Base-by-base conservation (phyloP, 30 jellyfish, hydroid and myxozoan genomes). In the Hydractinia symbiolongicarpus region DNA sequence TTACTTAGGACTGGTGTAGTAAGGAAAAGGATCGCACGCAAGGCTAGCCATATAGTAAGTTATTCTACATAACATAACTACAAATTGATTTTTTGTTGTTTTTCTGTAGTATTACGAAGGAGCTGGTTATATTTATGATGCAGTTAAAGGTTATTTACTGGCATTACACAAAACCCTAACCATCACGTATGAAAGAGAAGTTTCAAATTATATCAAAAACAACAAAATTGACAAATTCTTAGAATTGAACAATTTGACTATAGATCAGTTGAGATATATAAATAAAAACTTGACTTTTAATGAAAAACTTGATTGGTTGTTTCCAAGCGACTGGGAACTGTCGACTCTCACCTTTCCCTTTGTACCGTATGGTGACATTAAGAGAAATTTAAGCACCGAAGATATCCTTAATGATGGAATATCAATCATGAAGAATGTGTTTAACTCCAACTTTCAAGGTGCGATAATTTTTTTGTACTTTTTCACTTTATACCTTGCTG, bases 101-200 rank as follows among this genome's bases (percentile, higher is more conserved):
- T 51, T 15, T 20, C 17, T 54, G 16, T 56, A 86, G 89, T 54
- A 77, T 52, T 84, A 68, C 8, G 78, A 72, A n/a, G 76, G 55
- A 4, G 89, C 93, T 6, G 73, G 77, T 62, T 88, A 88, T 84
- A 76, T 78, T 51, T 81, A 88, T 61, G 96, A 88, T 73, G 93
- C 96, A 5, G 89, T 88, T 49, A 44, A 21, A 51, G 85, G 88
- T 13, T 88, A 82, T 68, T 81, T 84, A 4, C 55, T 17, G 40
- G 89, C 82, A 0, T 19, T 83, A 54, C 85, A 62, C 16, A 53
- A 79, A 11, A 75, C 83, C 15, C 16, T 88, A 71, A 53, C 73
- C 40, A 14, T 64, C 8, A 52, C 52, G 62, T 83, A 88, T 68
- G 53, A 53, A 49, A 81, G 82, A 8, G 80, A 83, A 71, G 79